Base-by-base conservation (phyloP, 2,797 vertebrate genomes). In the Rhabdophis nuchalis region DNA sequence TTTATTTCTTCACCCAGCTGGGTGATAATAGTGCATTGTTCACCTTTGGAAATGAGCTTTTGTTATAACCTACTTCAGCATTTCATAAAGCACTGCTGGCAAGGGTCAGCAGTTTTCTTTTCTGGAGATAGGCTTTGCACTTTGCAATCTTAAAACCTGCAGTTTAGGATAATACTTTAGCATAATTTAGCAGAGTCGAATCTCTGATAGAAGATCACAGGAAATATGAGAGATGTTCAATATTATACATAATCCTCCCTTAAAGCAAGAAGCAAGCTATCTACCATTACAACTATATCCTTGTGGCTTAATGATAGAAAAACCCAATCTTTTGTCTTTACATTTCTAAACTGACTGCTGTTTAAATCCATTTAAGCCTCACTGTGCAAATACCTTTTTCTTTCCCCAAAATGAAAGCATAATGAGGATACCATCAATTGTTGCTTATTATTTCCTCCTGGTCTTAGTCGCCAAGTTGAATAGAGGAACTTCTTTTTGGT, bases 91-190 rank as follows among this genome's bases (percentile, higher is more conserved):
- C n/a, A 13, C 89, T 68, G 82, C 91, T 86, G 77, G 58, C 88
- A 89, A 86, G 11, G 77, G 58, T 89, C 91, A 89, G 52, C 88
- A 86, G n/a, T 89, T 89, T 86, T 54, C 72, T 85, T 86, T 89
- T 89, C 56, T 89, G 88, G 57, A 88, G 91, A 92, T 68, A 32
- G 64, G 88, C 58, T 86, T 92, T 92, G 36, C 50, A 86, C 88
- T 92, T 92, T 60, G 88, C 89, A 92, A 89, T 92, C 88, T 92
- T 92, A 92, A 2, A 60, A 60, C 89, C 86, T 86, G 27, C 88
- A 64, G 27, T 60, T 92, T 92, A 89, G 50, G 54, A 41, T 92
- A 89, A 92, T 92, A 86, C 57, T 32, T 32, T 56, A 64, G 88
- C 77, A 82, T 86, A 89, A 89, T 92, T 86, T 92, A 89, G 88